These are phyloP conservation scores for Dasysyrphus albostriatus DNA, from an alignment of 2,888 invertebrate genomes.

Conservation along the genomic window DNA sequence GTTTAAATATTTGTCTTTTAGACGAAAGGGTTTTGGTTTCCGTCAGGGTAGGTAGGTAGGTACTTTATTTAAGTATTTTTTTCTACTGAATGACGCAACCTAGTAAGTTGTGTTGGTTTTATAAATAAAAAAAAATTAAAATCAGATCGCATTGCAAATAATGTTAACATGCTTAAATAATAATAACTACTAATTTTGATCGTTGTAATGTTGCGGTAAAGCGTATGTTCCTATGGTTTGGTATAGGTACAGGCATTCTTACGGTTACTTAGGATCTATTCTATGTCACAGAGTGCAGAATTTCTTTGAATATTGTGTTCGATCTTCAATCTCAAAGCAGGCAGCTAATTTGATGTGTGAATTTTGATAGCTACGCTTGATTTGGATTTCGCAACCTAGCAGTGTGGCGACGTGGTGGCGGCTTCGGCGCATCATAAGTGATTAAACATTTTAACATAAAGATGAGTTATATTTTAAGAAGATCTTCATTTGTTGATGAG, in stretches of 20 bases:
- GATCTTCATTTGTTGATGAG: too few relatives aligned
- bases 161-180: constrained; percentile 49
- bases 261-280: constrained; percentile 7
- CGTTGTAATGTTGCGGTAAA: constrained; percentile 48
- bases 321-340: constrained; percentile 24
- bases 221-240: background rate
- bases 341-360: constrained; percentile 59
- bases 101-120: constrained; percentile 32
- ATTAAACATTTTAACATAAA: background rate
- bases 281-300: constrained; percentile 7
- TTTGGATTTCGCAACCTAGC: constrained; percentile 46
- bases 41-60: background rate
- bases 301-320: constrained; percentile 20
- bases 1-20: constrained; percentile 36
- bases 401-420: constrained; percentile 12
- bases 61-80: background rate
- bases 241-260: background rate
- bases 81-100: constrained; percentile 52
- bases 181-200: constrained; percentile 52
- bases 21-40: constrained; percentile 30
- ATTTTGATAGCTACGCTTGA: constrained; percentile 55
- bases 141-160: constrained; percentile 49
- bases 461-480: too few relatives aligned
- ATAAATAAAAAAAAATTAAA: constrained; percentile 44
- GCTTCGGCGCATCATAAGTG: constrained; percentile 5